phyloP scores from a whole-genome alignment of 1,140 invertebrate genomes.

The Hycleus phaleratus region DNA sequence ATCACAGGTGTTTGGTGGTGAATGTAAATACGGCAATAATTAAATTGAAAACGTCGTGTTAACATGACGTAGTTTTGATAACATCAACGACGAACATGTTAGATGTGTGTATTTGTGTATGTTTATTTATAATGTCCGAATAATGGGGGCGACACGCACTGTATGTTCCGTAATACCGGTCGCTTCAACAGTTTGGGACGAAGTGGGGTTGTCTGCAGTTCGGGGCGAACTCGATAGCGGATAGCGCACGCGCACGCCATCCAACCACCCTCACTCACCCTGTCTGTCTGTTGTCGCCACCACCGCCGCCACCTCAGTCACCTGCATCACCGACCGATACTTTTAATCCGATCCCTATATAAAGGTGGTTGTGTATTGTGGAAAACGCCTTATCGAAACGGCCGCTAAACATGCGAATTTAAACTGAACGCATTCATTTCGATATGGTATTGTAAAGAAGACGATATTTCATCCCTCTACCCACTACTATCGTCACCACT shows the following conservation, averaged over 20 bases:
- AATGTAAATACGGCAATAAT: slow-evolving; percentile 25
- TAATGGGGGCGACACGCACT: slow-evolving; percentile 20
- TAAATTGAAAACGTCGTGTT: slow-evolving; percentile 27
- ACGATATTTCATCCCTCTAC: slow-evolving; percentile 10
- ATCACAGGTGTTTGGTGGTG: slow-evolving; percentile 9
- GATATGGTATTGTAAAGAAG: background rate
- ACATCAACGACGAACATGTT: slow-evolving; percentile 10
- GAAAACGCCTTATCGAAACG: slow-evolving; percentile 23
- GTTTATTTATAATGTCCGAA: background rate
- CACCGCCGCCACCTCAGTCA: slow-evolving; percentile 9
- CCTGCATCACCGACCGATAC: slow-evolving; percentile 21
- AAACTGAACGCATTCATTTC: background rate
- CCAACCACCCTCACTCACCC: slow-evolving; percentile 14
- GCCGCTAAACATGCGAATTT: slow-evolving; percentile 24
- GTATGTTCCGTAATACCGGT: background rate
- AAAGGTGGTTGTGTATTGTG: background rate
- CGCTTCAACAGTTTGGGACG: slow-evolving; percentile 33
- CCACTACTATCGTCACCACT: background rate
- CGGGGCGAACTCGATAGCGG: slow-evolving; percentile 35
- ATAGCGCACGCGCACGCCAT: slow-evolving; percentile 24
- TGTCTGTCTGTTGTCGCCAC: slow-evolving; percentile 25
- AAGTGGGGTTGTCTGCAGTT: slow-evolving; percentile 36
- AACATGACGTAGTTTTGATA: slow-evolving; percentile 26
- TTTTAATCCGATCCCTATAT: slow-evolving; percentile 8
- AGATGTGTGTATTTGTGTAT: no score